A percentile compares a stretch with the other conserved stretches of the same genome.
Evolutionary conservation across 2,888 invertebrate species (phyloP).

Genomic region (Heterodera filipjevi): DNA sequence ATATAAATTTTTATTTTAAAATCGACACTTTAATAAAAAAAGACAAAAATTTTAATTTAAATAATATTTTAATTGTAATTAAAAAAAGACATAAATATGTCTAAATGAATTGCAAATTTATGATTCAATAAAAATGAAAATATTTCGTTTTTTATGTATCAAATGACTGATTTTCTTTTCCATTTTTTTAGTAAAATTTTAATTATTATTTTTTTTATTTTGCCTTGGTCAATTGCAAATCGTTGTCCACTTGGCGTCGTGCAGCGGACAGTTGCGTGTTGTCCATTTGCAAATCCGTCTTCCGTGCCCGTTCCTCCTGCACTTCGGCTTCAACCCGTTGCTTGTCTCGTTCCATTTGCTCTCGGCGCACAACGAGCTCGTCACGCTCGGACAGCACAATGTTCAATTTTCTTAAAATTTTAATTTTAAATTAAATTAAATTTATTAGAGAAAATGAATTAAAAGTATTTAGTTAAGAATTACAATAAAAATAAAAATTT

Average conservation of each 20-base stretch:
- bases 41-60: no score
- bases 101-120: no score
- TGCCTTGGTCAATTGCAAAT: slow-evolving; percentile 59
- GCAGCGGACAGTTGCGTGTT: slow-evolving; percentile 86
- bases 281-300: slow-evolving; percentile 92
- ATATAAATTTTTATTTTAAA: background rate
- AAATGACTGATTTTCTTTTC: no score
- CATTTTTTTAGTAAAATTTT: slow-evolving; percentile 16
- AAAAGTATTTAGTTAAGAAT: no score
- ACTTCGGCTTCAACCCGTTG: slow-evolving; percentile 80
- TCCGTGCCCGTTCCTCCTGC: slow-evolving; percentile 93
- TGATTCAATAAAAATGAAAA: no score
- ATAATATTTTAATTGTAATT: no score
- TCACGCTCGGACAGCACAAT: slow-evolving; percentile 56
- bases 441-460: no score
- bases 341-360: slow-evolving; percentile 73
- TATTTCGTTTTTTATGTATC: no score
- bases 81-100: no score
- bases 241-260: slow-evolving; percentile 74
- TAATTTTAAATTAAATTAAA: slow-evolving; percentile 41
- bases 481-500: no score
- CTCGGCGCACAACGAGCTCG: slow-evolving; percentile 54
- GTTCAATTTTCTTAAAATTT: slow-evolving; percentile 50
- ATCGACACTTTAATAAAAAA: no score
- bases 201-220: background rate